Conservation (phyloP, 2,888 invertebrate genomes). For the Phyllotreta cruciferae region DNA sequence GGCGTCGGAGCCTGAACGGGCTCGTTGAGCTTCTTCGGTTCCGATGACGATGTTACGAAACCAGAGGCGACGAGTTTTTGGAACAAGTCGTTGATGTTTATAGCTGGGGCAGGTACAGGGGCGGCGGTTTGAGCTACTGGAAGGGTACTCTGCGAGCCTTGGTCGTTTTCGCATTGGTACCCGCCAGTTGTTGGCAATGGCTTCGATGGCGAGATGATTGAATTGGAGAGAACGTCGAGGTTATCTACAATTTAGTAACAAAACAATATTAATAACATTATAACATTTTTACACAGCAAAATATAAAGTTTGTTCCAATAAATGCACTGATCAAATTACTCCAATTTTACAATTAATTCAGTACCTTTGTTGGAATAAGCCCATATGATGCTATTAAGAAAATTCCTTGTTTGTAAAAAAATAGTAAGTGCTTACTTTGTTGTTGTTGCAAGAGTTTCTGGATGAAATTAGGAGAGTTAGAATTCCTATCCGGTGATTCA, state of each 20-base stretch:
- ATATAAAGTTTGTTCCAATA: background rate
- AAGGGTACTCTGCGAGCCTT: background rate
- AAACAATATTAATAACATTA: background rate
- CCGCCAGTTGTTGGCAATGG: conserved; percentile 61
- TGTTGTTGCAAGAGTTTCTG: conserved; percentile 54
- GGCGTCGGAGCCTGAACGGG: conserved; percentile 15
- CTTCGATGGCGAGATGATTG: conserved; percentile 68
- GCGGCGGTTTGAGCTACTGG: conserved; percentile 27
- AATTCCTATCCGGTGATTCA: conserved; percentile 54
- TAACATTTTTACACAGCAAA: background rate
- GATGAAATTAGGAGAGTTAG: conserved; percentile 55
- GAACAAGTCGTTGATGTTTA: conserved; percentile 82
- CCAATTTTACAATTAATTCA: too few relatives aligned
- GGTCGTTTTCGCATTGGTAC: conserved; percentile 63
- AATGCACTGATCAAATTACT: too few relatives aligned
- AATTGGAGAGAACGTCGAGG: conserved; percentile 72
- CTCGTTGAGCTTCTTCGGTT: conserved; percentile 17
- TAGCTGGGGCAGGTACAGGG: conserved; percentile 46
- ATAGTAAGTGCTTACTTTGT: conserved; percentile 24
- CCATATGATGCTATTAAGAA: background rate
- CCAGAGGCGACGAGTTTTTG: conserved; percentile 86
- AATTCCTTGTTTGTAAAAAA: conserved; percentile 8
- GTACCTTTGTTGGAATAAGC: background rate
- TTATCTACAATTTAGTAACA: conserved; percentile 56
- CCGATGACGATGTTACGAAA: conserved; percentile 66